A percentile compares a stretch with the other conserved stretches of the same genome.
Evolutionary conservation across 2,888 invertebrate species (phyloP).

Genomic region (Ypsolopha scabrella): DNA sequence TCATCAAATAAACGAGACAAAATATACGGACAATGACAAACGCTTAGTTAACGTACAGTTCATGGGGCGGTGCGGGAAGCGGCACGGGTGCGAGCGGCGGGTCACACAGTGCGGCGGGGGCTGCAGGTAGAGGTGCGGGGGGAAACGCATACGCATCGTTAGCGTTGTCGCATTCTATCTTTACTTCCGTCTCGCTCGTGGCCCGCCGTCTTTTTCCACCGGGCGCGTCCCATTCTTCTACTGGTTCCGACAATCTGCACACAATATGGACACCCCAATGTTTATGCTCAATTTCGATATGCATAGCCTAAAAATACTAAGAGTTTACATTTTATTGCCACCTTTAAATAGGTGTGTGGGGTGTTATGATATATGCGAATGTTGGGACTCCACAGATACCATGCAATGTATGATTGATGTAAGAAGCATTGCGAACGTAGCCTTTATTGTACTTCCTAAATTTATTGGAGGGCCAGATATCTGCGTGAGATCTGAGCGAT

Average conservation of each 20-base stretch:
- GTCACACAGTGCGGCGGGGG: constrained; percentile 7
- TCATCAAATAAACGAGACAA: too few species aligned
- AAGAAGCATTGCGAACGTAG: too few species aligned
- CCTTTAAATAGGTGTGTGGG: too few species aligned
- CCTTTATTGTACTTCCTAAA: too few species aligned
- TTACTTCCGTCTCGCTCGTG: constrained; percentile 74
- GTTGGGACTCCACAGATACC: too few species aligned
- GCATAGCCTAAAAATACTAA: too few species aligned
- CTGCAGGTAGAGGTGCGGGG: constrained; percentile 21
- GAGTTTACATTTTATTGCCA: too few species aligned
- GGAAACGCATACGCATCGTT: constrained; percentile 76
- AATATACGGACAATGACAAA: too few species aligned
- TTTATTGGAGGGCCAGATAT: too few species aligned
- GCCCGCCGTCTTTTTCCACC: constrained; percentile 64
- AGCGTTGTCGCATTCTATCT: constrained; percentile 79
- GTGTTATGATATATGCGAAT: too few species aligned
- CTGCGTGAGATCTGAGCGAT: too few species aligned
- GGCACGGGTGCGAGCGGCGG: constrained; percentile 15
- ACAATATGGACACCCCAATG: constrained; percentile 15
- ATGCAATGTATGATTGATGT: too few species aligned
- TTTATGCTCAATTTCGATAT: background rate
- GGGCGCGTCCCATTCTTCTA: constrained; percentile 55
- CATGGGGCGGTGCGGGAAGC: constrained; percentile 20
- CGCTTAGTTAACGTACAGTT: constrained; percentile 10
- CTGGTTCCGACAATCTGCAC: constrained; percentile 57